These are phyloP conservation scores for Ornithorhynchus anatinus DNA, from an alignment of 2,113 vertebrate genomes.

Conservation along the genomic window DNA sequence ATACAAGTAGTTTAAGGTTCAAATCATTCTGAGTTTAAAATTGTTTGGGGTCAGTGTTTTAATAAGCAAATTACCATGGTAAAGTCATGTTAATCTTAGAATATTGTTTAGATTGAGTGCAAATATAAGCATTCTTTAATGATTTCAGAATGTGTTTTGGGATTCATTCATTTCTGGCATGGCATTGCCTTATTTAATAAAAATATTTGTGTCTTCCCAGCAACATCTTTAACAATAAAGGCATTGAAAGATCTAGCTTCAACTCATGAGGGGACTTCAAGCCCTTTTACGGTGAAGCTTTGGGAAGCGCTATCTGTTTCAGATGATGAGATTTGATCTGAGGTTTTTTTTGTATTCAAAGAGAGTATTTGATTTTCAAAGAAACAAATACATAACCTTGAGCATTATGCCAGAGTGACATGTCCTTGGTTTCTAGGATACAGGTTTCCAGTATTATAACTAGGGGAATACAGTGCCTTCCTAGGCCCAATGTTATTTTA, in stretches of 20 bases:
- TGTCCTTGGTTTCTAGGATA: slow-evolving; percentile 25
- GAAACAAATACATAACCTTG: slow-evolving; percentile 13
- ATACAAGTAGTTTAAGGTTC: not conserved
- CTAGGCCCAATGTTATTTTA: slow-evolving; percentile 1
- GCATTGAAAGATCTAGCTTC: not conserved
- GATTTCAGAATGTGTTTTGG: not conserved
- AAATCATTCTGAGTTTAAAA: not conserved
- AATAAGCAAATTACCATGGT: not conserved
- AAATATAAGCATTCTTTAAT: slow-evolving; percentile 9
- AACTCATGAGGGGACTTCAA: slow-evolving; percentile 9
- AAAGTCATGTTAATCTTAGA: too few relatives aligned
- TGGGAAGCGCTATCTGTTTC: slow-evolving; percentile 2
- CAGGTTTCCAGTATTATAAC: slow-evolving; percentile 20
- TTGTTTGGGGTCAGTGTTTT: not conserved
- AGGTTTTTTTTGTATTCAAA: slow-evolving; percentile 20
- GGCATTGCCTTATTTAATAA: not conserved
- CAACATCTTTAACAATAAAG: not conserved
- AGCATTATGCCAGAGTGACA: slow-evolving; percentile 19
- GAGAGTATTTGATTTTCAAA: slow-evolving; percentile 21
- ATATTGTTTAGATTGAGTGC: not conserved
- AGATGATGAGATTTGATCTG: not conserved
- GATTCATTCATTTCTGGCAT: not conserved
- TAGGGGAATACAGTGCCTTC: slow-evolving; percentile 26
- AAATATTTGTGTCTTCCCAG: not conserved
- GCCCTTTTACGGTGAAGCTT: slow-evolving; percentile 1